Evolutionary conservation across 2,797 vertebrate genomes (phyloP).

Genomic region (Chaetophractus vellerosus): DNA sequence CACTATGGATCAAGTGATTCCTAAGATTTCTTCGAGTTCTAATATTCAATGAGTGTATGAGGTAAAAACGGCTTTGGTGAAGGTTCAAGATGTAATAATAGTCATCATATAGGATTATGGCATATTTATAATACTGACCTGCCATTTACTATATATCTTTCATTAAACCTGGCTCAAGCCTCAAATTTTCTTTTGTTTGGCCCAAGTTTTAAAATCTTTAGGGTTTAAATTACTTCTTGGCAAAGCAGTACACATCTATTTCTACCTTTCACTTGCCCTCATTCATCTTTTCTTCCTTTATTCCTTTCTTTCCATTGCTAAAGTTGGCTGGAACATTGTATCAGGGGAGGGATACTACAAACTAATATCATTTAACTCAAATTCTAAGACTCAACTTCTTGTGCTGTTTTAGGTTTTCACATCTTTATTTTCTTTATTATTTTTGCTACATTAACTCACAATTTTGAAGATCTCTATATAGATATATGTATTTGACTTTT

Average conservation of each 20-base stretch:
- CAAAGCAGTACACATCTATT: conserved; percentile 2
- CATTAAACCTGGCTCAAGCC: not conserved
- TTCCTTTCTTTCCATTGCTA: not conserved
- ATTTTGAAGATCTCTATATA: not conserved
- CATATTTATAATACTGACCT: not conserved
- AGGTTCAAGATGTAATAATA: conserved; percentile 26
- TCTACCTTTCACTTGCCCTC: conserved; percentile 2
- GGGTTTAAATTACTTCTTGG: not conserved
- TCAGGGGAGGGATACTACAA: conserved; percentile 12
- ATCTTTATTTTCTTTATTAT: not conserved
- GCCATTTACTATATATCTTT: not conserved
- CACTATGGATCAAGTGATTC: not conserved
- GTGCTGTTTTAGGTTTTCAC: not conserved
- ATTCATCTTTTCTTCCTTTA: not conserved
- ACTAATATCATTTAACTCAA: not conserved
- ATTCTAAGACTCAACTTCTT: not conserved
- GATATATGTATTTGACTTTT: not conserved
- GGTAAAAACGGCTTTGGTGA: conserved; percentile 36
- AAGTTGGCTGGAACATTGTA: not conserved
- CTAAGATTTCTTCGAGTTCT: not conserved
- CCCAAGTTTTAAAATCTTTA: not conserved
- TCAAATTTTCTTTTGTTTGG: conserved; percentile 22
- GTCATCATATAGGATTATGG: not conserved
- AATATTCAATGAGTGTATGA: conserved; percentile 16
- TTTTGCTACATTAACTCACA: conserved; percentile 24